These are phyloP conservation scores for Sialis lutaria DNA, from an alignment of 2,888 invertebrate genomes.

Conservation along the genomic window DNA sequence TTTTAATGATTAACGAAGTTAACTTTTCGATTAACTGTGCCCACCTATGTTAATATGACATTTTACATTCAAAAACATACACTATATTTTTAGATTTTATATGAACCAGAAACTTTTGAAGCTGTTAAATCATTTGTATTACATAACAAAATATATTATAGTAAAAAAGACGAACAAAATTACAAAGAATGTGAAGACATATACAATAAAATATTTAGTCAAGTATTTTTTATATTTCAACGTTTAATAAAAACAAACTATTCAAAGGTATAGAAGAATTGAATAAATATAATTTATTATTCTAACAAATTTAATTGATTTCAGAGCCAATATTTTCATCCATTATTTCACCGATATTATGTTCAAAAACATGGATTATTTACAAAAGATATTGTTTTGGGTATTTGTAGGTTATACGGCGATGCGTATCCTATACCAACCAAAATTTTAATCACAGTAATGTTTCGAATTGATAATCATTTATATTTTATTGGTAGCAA, in stretches of 20 bases:
- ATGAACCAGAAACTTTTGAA: background rate
- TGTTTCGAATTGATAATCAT: background rate
- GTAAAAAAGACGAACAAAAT: background rate
- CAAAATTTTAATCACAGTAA: background rate
- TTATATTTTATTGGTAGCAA: background rate
- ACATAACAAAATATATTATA: background rate
- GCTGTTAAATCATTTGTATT: constrained; percentile 1
- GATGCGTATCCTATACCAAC: background rate
- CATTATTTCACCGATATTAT: background rate
- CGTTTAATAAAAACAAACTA: background rate
- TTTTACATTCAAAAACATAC: background rate
- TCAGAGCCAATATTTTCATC: background rate
- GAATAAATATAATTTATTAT: background rate
- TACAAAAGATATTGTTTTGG: background rate
- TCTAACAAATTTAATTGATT: background rate
- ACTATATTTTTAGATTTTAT: background rate
- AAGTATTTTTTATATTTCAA: background rate
- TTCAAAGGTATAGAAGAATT: background rate
- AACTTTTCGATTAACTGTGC: too few relatives aligned
- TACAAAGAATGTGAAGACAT: background rate
- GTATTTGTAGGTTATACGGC: background rate
- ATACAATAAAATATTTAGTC: background rate
- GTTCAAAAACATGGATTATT: background rate
- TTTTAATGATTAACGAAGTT: too few relatives aligned
- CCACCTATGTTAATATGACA: too few relatives aligned